Base-by-base conservation (phyloP, 2,888 invertebrate species). In the Zygaena filipendulae region DNA sequence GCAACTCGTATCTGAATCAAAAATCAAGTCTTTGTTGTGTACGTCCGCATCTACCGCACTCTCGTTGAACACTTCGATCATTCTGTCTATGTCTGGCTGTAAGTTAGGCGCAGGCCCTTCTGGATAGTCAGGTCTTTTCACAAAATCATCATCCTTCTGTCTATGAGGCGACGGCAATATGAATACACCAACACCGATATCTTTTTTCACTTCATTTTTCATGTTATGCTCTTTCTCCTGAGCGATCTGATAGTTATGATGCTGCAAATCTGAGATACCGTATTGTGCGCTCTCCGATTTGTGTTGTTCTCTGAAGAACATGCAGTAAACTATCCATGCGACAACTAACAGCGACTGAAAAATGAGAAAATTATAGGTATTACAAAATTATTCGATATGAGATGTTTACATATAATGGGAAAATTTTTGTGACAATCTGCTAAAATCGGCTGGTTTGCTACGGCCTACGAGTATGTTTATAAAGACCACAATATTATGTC, bases 241-340 rank as follows among this genome's bases (percentile, higher is more conserved):
- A 0, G 55, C 49, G 4, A 68, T 30, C 25, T 63, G 40, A 12
- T 51, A 36, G 36, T 68, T 68, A 30, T 43, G 59, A 7, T 50
- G 52, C 25, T 59, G 45, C 10, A 75, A 29, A 38, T 77, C 75
- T 1, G 59, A 42, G 38, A 79, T 67, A 11, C 59, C 54, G 39
- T 62, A 62, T 11, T 74, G 75, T 30, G 55, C 53, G 10, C 27
- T 36, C 31, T 71, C 69, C 0, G 69, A 60, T 34, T 66, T 74
- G 39, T 69, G 71, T 12, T 62, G 52, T 33, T 79, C 77, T 30
- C 59, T 60, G 32, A 62, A 47, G 41, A 79, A 79, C 74, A 79
- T 69, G 43, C 72, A 75, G 47, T 67, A 77, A 3, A 67, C 57
- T 47, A 79, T 64, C 70, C 71, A 77, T 19, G 46, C 45, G 13